phyloP scores from a whole-genome alignment of 2,888 invertebrate genomes.

The Liodrosophila aerea region DNA sequence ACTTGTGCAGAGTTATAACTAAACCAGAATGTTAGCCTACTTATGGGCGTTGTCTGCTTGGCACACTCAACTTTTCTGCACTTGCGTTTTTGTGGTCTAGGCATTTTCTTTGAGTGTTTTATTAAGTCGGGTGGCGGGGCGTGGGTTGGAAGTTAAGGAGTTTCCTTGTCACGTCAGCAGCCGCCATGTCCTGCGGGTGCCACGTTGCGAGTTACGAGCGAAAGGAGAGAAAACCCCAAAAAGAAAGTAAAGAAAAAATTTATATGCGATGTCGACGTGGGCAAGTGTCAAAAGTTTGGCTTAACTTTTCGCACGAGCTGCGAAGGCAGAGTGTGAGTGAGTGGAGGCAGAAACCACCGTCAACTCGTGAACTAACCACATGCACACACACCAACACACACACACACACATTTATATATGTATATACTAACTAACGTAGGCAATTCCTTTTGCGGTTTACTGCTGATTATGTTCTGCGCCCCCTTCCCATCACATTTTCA shows the following conservation, averaged over 20 bases:
- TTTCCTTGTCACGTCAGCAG: slow-evolving; percentile 40
- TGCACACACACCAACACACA: slow-evolving; percentile 11
- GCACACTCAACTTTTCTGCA: slow-evolving; percentile 4
- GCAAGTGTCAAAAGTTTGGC: slow-evolving; percentile 71
- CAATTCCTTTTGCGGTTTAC: slow-evolving; percentile 43
- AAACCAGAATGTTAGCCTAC: slow-evolving; percentile 45
- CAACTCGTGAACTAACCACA: slow-evolving; percentile 42
- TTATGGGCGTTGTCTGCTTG: slow-evolving; percentile 37
- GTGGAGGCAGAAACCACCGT: slow-evolving; percentile 17
- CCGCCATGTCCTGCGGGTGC: slow-evolving; percentile 15
- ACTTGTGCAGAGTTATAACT: background rate
- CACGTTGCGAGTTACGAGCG: too few species aligned
- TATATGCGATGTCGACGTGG: slow-evolving; percentile 29
- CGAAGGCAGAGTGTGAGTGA: slow-evolving; percentile 19
- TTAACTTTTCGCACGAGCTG: slow-evolving; percentile 64
- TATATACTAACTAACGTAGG: slow-evolving; percentile 11
- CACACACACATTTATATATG: slow-evolving; percentile 6
- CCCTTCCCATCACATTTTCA: background rate
- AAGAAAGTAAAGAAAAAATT: slow-evolving; percentile 11
- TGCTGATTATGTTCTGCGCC: slow-evolving; percentile 43
- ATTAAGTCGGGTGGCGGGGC: background rate
- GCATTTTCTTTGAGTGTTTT: slow-evolving; percentile 11
- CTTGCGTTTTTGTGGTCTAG: slow-evolving; percentile 7
- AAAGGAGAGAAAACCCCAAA: slow-evolving; percentile 9
- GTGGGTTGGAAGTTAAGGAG: slow-evolving; percentile 5